Conservation (phyloP, 2,888 invertebrate genomes). For the Scaptomyza cyrtandrae region DNA sequence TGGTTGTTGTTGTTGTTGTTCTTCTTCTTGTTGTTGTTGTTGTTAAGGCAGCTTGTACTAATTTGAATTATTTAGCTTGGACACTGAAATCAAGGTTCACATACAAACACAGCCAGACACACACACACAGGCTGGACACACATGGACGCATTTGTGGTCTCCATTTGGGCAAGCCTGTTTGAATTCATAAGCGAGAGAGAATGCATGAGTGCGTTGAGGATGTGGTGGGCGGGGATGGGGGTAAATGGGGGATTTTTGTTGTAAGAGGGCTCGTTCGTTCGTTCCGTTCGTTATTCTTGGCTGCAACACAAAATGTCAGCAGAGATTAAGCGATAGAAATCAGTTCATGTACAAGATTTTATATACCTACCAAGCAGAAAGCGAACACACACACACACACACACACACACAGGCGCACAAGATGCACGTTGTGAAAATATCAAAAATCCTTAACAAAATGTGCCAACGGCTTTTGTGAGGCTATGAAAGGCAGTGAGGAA, state of each 20-base stretch:
- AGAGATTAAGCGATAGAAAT: slow-evolving; percentile 72
- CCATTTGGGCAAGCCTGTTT: slow-evolving; percentile 5
- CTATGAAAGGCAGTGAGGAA: slow-evolving; percentile 2
- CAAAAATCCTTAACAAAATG: slow-evolving; percentile 74
- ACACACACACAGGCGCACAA: slow-evolving; percentile 38
- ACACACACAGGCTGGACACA: not conserved
- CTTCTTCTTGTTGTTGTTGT: not conserved
- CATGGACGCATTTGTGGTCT: slow-evolving; percentile 30
- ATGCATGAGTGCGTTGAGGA: not conserved
- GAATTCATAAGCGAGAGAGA: slow-evolving; percentile 24
- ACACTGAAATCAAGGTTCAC: slow-evolving; percentile 18
- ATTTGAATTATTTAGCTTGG: slow-evolving; percentile 52
- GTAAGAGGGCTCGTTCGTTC: slow-evolving; percentile 8
- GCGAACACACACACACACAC: slow-evolving; percentile 11
- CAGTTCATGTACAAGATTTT: slow-evolving; percentile 64
- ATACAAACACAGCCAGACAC: slow-evolving; percentile 15
- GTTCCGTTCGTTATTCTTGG: slow-evolving; percentile 23
- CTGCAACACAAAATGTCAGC: slow-evolving; percentile 69
- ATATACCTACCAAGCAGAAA: slow-evolving; percentile 47
- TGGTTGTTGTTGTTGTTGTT: not conserved
- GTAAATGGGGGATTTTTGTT: slow-evolving; percentile 27
- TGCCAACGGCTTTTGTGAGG: slow-evolving; percentile 54
- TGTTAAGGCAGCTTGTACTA: slow-evolving; percentile 30
- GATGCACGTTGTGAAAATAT: slow-evolving; percentile 80
- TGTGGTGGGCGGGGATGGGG: not conserved